These are phyloP conservation scores for Daboia siamensis DNA, from an alignment of 2,113 vertebrate genomes.

Conservation along the genomic window DNA sequence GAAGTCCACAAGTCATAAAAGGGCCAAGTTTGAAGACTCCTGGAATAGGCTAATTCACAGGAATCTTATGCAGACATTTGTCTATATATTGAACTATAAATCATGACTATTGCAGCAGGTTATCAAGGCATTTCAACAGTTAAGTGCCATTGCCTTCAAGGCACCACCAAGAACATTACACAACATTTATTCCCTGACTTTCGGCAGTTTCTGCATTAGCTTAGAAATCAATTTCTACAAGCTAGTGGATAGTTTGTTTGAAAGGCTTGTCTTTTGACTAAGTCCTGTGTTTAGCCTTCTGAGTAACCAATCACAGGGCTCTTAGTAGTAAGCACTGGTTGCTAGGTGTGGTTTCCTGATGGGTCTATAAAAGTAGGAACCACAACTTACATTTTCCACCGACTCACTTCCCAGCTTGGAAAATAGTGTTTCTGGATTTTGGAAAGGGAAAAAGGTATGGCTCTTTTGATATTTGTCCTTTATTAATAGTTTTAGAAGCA, in stretches of 20 bases:
- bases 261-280: conserved; percentile 53
- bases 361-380: conserved; percentile 57
- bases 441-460: conserved; percentile 58
- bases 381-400: background rate
- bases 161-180: background rate
- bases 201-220: background rate
- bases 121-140: background rate
- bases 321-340: conserved; percentile 59
- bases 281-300: conserved; percentile 29
- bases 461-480: conserved; percentile 7
- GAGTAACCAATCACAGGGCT: conserved; percentile 37
- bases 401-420: background rate
- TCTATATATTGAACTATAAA: background rate
- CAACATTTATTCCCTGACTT: background rate
- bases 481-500: background rate
- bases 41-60: background rate
- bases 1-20: too few species aligned
- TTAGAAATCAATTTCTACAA: conserved; percentile 28
- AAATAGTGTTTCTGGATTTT: background rate
- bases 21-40: too few species aligned
- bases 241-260: conserved; percentile 46
- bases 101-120: background rate
- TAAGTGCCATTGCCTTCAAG: background rate
- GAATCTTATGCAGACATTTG: background rate
- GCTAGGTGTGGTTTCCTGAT: conserved; percentile 67